A percentile compares a stretch with the other conserved stretches of the same genome.
Conservation (phyloP, 2,797 vertebrate genomes). For the Strix occidentalis region DNA sequence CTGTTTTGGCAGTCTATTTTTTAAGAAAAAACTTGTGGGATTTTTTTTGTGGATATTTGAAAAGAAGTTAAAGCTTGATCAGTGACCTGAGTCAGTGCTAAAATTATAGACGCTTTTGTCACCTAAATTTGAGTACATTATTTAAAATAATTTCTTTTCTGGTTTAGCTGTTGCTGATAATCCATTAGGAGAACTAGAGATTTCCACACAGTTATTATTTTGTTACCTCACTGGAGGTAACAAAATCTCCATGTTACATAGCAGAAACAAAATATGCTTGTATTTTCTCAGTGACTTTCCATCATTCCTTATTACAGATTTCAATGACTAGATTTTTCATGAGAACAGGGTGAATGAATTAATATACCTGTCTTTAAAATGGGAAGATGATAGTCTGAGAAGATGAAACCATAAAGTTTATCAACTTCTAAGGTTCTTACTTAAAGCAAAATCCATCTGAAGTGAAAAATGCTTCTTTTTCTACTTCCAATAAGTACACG, state of each 20-base stretch:
- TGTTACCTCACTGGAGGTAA: neutral
- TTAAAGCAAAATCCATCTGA: neutral
- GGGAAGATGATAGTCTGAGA: neutral
- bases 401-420: neutral
- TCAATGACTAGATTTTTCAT: neutral
- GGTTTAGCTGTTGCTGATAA: neutral
- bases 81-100: neutral
- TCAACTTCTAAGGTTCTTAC: neutral
- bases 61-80: neutral
- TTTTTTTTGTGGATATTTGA: rapidly evolving
- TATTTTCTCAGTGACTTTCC: neutral
- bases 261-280: neutral
- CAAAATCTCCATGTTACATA: neutral
- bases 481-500: neutral
- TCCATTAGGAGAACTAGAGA: neutral
- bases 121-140: neutral
- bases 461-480: neutral
- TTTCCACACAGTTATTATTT: neutral
- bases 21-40: rapidly evolving
- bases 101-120: neutral
- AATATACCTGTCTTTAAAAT: neutral
- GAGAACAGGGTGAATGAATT: neutral
- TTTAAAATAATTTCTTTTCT: neutral
- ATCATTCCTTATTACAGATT: neutral
- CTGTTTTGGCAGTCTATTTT: neutral